Conservation (phyloP, 2,797 vertebrate genomes). For the Lophotriccus pileatus region DNA sequence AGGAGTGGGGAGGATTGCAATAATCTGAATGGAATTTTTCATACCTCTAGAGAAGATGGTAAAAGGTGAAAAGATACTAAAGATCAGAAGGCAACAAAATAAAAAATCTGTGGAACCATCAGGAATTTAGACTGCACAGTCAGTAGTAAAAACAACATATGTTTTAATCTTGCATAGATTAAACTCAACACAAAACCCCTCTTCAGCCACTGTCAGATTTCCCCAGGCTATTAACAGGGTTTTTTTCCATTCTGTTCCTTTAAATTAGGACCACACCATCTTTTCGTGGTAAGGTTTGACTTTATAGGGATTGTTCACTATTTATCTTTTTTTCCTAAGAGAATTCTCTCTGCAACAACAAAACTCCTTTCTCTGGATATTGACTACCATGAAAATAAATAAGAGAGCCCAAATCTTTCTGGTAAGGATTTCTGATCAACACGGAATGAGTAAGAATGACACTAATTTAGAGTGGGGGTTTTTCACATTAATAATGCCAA, state of each 20-base stretch:
- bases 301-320: background rate
- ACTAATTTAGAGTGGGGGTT: accelerated
- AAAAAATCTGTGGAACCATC: background rate
- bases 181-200: background rate
- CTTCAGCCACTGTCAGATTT: background rate
- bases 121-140: background rate
- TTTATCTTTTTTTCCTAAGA: background rate
- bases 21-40: background rate
- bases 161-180: background rate
- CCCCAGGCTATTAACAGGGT: background rate
- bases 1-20: background rate
- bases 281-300: background rate
- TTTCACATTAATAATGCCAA: background rate
- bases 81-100: background rate
- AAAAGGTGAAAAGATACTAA: background rate
- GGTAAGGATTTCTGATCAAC: background rate
- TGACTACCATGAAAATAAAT: background rate
- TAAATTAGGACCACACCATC: background rate
- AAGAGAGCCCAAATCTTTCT: background rate
- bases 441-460: background rate
- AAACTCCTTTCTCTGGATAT: background rate
- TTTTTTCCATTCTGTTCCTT: background rate
- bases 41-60: background rate
- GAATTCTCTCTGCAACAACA: background rate
- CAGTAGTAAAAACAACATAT: background rate